Percentiles rank a stretch among this genome's conserved stretches.
phyloP scores from a whole-genome alignment of 2,113 vertebrate genomes.

The Heliornis fulica region DNA sequence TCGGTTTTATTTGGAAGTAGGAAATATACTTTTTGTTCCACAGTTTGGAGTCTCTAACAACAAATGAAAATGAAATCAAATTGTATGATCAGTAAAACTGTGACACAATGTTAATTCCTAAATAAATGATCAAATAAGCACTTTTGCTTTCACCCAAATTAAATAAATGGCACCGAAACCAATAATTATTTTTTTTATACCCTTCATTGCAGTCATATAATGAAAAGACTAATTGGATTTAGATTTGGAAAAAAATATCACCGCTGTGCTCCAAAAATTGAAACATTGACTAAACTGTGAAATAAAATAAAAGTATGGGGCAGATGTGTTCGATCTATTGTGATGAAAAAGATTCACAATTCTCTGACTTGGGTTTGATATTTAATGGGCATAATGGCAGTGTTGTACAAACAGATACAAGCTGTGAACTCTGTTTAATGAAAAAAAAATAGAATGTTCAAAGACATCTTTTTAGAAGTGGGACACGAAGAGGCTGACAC shows the following conservation, averaged over 20 bases:
- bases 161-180: neutral
- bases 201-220: neutral
- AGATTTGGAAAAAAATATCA: conserved; percentile 1
- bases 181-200: neutral
- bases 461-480: neutral
- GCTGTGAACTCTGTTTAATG: neutral
- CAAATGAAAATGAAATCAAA: conserved; percentile 2
- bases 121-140: conserved; percentile 15
- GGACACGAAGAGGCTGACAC: neutral
- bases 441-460: neutral
- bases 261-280: neutral
- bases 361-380: neutral
- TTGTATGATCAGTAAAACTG: neutral
- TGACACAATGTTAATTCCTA: neutral
- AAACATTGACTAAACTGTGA: conserved; percentile 3
- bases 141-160: neutral
- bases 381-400: neutral
- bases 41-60: neutral
- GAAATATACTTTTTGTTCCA: neutral
- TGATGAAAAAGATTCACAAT: neutral
- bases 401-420: neutral
- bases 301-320: neutral
- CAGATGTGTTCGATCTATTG: neutral
- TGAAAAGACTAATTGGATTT: conserved; percentile 39
- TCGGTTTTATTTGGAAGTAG: neutral